Percentiles rank a stretch among this genome's conserved stretches.
These are phyloP conservation scores for Spodoptera picta DNA, from an alignment of 2,888 invertebrate species.

Conservation along the genomic window DNA sequence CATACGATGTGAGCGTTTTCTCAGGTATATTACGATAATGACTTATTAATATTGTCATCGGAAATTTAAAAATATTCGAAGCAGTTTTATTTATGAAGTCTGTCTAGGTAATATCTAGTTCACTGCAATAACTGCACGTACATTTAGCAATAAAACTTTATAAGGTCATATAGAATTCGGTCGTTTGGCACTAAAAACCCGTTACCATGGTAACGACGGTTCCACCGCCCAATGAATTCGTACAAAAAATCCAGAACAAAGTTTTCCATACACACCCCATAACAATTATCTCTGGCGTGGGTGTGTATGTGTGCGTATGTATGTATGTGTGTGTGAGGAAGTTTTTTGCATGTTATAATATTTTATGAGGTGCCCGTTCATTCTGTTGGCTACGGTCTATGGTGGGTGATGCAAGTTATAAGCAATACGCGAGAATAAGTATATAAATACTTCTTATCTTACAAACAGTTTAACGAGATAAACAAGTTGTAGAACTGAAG, in stretches of 20 bases:
- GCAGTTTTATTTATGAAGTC: neutral
- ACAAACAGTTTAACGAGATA: too few species aligned
- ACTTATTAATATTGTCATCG: too few species aligned
- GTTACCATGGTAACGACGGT: conserved; percentile 36
- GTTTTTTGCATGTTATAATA: conserved; percentile 78
- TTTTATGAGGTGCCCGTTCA: conserved; percentile 74
- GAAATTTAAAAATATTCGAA: too few species aligned
- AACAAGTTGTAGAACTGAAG: too few species aligned
- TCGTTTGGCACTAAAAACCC: conserved; percentile 51
- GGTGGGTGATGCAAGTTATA: conserved; percentile 48
- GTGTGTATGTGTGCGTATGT: conserved; percentile 55
- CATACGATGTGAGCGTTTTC: too few species aligned
- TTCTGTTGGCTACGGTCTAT: conserved; percentile 43
- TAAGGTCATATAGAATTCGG: conserved; percentile 26
- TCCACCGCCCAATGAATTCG: conserved; percentile 29
- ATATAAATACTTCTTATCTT: too few species aligned
- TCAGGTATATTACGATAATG: too few species aligned
- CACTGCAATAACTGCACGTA: conserved; percentile 18
- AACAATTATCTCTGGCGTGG: conserved; percentile 71
- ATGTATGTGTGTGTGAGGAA: conserved; percentile 57
- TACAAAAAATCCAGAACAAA: conserved; percentile 63
- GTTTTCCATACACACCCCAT: conserved; percentile 70
- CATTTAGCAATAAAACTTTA: conserved; percentile 39
- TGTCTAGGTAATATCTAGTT: neutral
- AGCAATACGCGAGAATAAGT: neutral